Base-by-base conservation (phyloP, 1,140 invertebrate species). In the Eumaeus atala region DNA sequence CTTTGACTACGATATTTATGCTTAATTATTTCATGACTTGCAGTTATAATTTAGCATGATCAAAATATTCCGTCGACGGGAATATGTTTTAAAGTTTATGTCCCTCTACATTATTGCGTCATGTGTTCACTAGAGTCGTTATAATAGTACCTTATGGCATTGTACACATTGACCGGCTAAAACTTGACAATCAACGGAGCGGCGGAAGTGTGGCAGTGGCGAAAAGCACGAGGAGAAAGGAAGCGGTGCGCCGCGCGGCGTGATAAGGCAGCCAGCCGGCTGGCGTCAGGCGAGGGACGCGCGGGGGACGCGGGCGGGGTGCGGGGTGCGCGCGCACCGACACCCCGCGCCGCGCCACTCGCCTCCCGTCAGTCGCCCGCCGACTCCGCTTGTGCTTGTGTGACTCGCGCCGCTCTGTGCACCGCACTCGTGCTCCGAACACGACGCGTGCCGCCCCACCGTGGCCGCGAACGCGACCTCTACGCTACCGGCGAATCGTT, bases 191-290 rank as follows among this genome's bases (percentile, higher is more conserved):
- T 77, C 70, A 72, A 72, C 74, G 75, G 72, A 73, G 79, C 73
- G 76, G 77, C 80, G 80, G 79, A 84, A 84, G 77, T 81, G 73
- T 82, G 74, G 80, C 78, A 85, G 80, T 81, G 79, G 83, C 78
- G 82, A 83, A 84, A 84, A 84, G 83, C 78, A 86, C 75, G 79
- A 84, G 75, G 82, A 85, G 80, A 85, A 84, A 84, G 82, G 82
- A 84, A 82, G 80, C 82, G 75, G 78, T 72, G 80, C 77, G 76
- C 73, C 77, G 80, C 63, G 72, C 77, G 77, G 70, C 76, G 73
- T 83, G 82, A 85, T 85, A 85, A 85, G 82, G 77, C 77, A 74
- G 67, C 74, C 67, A 72, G 66, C 70, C 73, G 72, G 66, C 67
- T 70, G 64, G 69, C 66, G 74, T 70, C 61, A 61, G 58, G 62